A percentile compares a stretch with the other conserved stretches of the same genome.
phyloP scores from a whole-genome alignment of 2,113 vertebrate species.

The Corythornis vintsioides region DNA sequence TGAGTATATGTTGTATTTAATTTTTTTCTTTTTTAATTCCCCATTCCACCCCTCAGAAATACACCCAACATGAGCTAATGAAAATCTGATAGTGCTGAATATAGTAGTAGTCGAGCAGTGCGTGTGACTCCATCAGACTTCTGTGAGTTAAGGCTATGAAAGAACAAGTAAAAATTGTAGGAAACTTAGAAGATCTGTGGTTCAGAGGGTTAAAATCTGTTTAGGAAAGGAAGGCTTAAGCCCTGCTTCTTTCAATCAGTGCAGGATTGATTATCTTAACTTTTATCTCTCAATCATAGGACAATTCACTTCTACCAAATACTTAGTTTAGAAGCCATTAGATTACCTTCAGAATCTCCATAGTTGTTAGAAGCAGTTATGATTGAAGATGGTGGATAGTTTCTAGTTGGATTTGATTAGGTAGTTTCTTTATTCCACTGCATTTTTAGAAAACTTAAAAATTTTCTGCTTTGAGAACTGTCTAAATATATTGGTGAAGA shows the following conservation, averaged over 20 bases:
- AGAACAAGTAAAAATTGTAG: neutral
- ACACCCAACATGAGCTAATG: neutral
- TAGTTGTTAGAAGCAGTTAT: neutral
- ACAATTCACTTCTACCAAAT: neutral
- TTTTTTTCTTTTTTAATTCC: too few species aligned
- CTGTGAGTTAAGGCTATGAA: neutral
- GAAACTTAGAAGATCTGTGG: neutral
- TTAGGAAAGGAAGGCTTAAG: neutral
- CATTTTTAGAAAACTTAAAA: neutral
- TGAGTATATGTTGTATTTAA: neutral
- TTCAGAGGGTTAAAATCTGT: neutral
- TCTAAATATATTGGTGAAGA: neutral
- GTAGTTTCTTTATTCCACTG: neutral
- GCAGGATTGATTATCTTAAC: neutral
- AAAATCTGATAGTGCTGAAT: neutral
- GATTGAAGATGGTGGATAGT: neutral
- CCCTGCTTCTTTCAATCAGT: neutral
- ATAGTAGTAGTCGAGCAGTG: neutral
- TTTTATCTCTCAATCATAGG: slow-evolving; percentile 17
- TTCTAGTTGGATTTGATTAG: neutral
- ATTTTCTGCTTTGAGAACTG: neutral
- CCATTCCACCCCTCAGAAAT: neutral
- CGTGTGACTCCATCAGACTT: neutral
- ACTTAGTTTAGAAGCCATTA: neutral
- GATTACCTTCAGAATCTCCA: neutral